Conservation (phyloP, 1,140 invertebrate species). For the Chironomus tepperi region DNA sequence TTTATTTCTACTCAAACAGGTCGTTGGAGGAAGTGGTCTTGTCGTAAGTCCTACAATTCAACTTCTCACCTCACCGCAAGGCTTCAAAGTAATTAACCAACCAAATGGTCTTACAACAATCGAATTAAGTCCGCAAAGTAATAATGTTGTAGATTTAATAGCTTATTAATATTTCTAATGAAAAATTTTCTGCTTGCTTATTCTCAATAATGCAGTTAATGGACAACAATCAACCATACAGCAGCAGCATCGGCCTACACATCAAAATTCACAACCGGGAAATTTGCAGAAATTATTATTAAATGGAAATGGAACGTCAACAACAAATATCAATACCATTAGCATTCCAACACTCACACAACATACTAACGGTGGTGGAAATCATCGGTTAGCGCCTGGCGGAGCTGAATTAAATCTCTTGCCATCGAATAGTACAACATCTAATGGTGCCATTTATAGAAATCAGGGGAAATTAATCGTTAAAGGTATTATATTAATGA, state of each 20-base stretch:
- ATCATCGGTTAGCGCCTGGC: conserved; percentile 11
- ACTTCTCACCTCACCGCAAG: conserved; percentile 3
- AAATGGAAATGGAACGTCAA: not conserved
- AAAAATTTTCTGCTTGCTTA: not conserved
- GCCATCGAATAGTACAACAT: conserved; percentile 12
- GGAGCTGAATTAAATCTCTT: conserved; percentile 9
- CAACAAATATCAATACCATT: conserved; percentile 14
- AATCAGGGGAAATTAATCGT: conserved; percentile 17
- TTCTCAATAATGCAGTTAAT: not conserved
- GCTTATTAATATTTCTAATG: not conserved
- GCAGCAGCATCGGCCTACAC: not conserved
- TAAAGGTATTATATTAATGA: not conserved
- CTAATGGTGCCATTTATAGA: conserved; percentile 10
- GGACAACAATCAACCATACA: not conserved
- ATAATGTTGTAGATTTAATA: not conserved
- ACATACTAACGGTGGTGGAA: not conserved
- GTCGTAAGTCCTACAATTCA: not conserved
- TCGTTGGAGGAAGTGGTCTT: conserved; percentile 12
- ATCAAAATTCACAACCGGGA: not conserved
- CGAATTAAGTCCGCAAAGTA: conserved; percentile 1
- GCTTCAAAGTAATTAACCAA: conserved; percentile 15
- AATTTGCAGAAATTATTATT: not conserved
- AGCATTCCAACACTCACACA: not conserved
- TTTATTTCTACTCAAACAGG: not conserved
- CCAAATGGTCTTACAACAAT: conserved; percentile 16